Conservation (phyloP, 2,797 vertebrate species). For the Loriculus beryllinus region DNA sequence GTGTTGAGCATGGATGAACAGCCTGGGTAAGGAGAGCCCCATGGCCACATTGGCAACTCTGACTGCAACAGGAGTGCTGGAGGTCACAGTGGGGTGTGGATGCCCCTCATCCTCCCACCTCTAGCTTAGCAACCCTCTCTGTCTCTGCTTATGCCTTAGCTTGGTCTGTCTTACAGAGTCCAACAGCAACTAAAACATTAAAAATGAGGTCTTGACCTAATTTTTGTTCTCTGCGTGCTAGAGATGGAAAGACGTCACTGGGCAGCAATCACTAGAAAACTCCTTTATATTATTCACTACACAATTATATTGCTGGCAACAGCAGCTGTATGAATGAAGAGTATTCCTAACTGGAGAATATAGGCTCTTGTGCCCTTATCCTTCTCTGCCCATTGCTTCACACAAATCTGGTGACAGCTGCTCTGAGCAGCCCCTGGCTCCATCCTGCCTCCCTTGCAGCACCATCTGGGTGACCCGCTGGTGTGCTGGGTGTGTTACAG, state of each 20-base stretch:
- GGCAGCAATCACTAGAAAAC: neutral
- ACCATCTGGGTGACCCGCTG: fast-evolving
- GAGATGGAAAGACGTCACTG: neutral
- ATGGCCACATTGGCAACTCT: neutral
- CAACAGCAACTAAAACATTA: neutral
- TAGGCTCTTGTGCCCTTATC: neutral
- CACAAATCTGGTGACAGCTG: neutral
- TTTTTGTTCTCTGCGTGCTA: neutral
- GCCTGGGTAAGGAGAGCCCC: neutral
- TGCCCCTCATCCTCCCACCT: neutral
- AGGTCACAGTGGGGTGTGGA: fast-evolving
- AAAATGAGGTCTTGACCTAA: neutral
- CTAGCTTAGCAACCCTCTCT: neutral
- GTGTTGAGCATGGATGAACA: fast-evolving
- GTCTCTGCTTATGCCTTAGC: neutral
- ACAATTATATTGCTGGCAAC: neutral
- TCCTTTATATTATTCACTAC: neutral
- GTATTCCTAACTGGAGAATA: neutral
- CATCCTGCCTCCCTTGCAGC: fast-evolving
- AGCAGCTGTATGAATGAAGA: neutral
- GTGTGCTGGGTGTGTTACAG: fast-evolving
- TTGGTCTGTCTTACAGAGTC: neutral
- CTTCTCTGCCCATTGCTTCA: fast-evolving
- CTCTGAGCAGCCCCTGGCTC: fast-evolving
- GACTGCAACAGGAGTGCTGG: neutral